Conservation (phyloP, 1,140 invertebrate species). For the Drosophila ogumai region DNA sequence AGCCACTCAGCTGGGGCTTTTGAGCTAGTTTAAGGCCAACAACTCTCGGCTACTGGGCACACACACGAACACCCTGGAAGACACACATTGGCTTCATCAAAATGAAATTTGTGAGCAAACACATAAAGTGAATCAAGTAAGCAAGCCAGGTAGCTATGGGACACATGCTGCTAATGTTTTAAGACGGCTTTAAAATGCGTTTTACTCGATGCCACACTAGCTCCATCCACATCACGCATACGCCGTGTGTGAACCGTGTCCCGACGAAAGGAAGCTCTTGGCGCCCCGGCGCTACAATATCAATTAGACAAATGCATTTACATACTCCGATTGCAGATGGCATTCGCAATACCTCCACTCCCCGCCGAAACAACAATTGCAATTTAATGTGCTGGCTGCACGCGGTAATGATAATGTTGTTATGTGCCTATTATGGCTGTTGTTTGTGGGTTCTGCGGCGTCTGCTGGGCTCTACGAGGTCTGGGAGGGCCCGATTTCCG, state of each 20-base stretch:
- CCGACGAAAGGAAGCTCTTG: conserved; percentile 33
- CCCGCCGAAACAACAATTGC: conserved; percentile 51
- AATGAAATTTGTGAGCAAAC: conserved; percentile 78
- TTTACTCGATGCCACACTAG: conserved; percentile 32
- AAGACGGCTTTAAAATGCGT: conserved; percentile 73
- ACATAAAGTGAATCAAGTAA: conserved; percentile 48
- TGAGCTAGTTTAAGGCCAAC: conserved; percentile 76
- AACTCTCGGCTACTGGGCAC: conserved; percentile 48
- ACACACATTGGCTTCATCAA: conserved; percentile 72
- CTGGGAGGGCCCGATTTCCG: background rate
- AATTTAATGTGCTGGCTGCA: conserved; percentile 68
- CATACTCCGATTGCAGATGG: conserved; percentile 44
- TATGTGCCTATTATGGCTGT: conserved; percentile 73
- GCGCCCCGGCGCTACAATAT: conserved; percentile 61
- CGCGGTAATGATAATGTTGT: conserved; percentile 77
- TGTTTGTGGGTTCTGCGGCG: conserved; percentile 38
- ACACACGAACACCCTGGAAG: conserved; percentile 5
- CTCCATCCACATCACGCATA: conserved; percentile 38
- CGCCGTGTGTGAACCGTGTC: conserved; percentile 14
- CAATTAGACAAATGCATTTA: conserved; percentile 74
- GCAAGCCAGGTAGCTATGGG: conserved; percentile 43
- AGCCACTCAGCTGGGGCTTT: conserved; percentile 67
- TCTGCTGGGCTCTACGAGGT: background rate
- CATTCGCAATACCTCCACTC: conserved; percentile 10
- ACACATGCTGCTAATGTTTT: conserved; percentile 69